These are phyloP conservation scores for Rhyacophila brunnea DNA, from an alignment of 1,140 invertebrate species.

Conservation along the genomic window DNA sequence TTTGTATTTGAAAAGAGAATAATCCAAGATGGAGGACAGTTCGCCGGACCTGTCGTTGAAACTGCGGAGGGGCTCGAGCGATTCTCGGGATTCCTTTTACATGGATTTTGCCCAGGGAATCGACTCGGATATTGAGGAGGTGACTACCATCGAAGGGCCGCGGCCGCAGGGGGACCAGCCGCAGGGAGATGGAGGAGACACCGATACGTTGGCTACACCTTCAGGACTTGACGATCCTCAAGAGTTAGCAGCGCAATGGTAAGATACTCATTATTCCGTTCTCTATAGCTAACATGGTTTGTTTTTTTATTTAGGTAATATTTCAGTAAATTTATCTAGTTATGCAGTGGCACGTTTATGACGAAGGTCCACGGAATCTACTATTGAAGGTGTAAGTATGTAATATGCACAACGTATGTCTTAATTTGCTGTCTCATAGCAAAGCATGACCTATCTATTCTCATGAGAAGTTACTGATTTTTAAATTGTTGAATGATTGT, in stretches of 20 bases:
- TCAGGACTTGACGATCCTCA: constrained; percentile 51
- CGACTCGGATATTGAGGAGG: constrained; percentile 84
- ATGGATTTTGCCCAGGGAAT: constrained; percentile 87
- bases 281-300: too few relatives aligned
- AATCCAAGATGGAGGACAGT: constrained; percentile 67
- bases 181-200: constrained; percentile 49
- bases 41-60: constrained; percentile 81
- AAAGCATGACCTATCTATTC: too few relatives aligned
- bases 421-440: too few relatives aligned
- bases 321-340: too few relatives aligned
- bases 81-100: constrained; percentile 83
- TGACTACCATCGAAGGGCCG: constrained; percentile 60
- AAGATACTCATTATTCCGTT: too few relatives aligned
- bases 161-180: constrained; percentile 41
- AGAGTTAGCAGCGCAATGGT: constrained; percentile 49
- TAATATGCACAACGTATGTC: too few relatives aligned
- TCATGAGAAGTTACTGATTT: too few relatives aligned
- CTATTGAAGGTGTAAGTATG: too few relatives aligned
- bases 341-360: too few relatives aligned
- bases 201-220: constrained; percentile 55
- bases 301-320: too few relatives aligned
- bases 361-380: too few relatives aligned
- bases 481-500: too few relatives aligned
- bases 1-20: constrained; percentile 4
- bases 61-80: constrained; percentile 76